A percentile compares a stretch with the other conserved stretches of the same genome.
These are phyloP conservation scores for Aphrophora alni DNA, from an alignment of 2,888 invertebrate species.

Conservation along the genomic window DNA sequence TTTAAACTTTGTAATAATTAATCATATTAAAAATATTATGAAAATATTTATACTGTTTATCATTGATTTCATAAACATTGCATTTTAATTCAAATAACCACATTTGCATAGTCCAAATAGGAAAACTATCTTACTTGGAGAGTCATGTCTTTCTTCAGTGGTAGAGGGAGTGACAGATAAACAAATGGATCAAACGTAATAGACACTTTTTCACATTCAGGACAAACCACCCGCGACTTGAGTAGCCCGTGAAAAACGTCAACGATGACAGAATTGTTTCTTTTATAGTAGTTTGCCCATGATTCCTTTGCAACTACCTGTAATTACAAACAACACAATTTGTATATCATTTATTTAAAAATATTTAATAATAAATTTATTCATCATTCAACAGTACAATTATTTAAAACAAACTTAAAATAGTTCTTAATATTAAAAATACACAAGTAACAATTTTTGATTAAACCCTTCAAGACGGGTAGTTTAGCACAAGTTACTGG, in stretches of 20 bases:
- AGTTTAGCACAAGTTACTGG: too few species aligned
- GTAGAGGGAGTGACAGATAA: constrained; percentile 85
- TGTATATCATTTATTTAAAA: not conserved
- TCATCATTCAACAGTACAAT: not conserved
- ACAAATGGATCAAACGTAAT: constrained; percentile 93
- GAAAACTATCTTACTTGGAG: constrained; percentile 41
- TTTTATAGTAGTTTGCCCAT: constrained; percentile 81
- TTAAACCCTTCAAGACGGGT: too few species aligned
- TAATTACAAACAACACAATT: too few species aligned
- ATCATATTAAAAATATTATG: too few species aligned
- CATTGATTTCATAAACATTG: too few species aligned
- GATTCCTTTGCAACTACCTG: constrained; percentile 72
- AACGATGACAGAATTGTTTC: constrained; percentile 87
- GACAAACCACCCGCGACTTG: constrained; percentile 85
- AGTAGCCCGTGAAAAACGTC: constrained; percentile 92
- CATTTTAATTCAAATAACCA: too few species aligned
- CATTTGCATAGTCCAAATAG: too few species aligned
- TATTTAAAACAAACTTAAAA: not conserved
- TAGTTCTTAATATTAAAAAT: too few species aligned
- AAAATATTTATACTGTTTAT: too few species aligned
- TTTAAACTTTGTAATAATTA: too few species aligned
- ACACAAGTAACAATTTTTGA: too few species aligned
- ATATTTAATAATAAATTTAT: not conserved
- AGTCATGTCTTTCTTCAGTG: constrained; percentile 69
- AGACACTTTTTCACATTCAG: constrained; percentile 81